Evolutionary conservation across 2,113 vertebrate genomes (phyloP).

Genomic region (Nansenia antarctica): DNA sequence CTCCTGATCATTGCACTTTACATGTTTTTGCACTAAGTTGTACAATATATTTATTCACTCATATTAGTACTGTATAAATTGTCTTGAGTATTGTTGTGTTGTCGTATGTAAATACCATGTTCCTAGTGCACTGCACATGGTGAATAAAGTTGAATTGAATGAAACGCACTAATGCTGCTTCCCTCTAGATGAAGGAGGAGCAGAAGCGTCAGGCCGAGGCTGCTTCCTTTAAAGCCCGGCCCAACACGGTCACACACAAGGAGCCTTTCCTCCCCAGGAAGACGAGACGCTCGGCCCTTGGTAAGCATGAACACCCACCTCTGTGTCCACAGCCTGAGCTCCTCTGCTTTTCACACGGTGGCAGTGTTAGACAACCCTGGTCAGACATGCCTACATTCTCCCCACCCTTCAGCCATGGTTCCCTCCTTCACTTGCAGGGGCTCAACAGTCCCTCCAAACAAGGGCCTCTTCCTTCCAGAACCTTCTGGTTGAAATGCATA

Average conservation of each 20-base stretch:
- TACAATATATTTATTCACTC: not conserved
- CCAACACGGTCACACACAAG: conserved; percentile 81
- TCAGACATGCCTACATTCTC: not conserved
- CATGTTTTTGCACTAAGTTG: too few relatives aligned
- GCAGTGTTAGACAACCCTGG: not conserved
- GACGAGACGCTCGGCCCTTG: conserved; percentile 72
- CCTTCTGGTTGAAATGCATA: too few relatives aligned
- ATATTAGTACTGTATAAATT: not conserved
- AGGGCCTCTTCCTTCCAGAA: too few relatives aligned
- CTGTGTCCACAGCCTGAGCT: not conserved
- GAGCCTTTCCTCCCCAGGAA: conserved; percentile 91
- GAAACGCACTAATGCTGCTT: too few relatives aligned
- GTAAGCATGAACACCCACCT: conserved; percentile 65
- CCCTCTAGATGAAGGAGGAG: conserved; percentile 83
- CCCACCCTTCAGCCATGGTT: not conserved
- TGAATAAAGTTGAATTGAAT: too few relatives aligned
- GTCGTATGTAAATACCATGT: not conserved
- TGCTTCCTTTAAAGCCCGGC: conserved; percentile 84
- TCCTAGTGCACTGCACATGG: not conserved
- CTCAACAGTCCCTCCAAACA: not conserved
- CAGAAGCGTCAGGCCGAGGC: conserved; percentile 84
- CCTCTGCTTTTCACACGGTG: not conserved
- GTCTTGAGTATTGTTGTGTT: not conserved
- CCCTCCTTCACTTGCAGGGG: not conserved
- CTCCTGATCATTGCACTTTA: too few relatives aligned